These are phyloP conservation scores for Brachypteracias leptosomus DNA, from an alignment of 2,113 vertebrate genomes.

Conservation along the genomic window DNA sequence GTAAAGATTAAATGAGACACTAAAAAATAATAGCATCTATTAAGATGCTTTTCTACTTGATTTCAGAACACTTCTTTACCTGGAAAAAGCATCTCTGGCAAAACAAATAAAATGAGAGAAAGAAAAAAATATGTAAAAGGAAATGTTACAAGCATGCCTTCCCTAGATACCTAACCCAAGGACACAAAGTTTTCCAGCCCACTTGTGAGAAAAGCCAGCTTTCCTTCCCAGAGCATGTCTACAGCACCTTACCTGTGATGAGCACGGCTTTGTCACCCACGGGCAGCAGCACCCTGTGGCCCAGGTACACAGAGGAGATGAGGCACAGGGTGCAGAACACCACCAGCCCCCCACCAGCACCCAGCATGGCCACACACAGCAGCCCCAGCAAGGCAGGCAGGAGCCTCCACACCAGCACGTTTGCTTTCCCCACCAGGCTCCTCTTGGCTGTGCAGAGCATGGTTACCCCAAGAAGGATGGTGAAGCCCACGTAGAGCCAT, in stretches of 20 bases:
- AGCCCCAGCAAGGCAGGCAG: constrained; percentile 25
- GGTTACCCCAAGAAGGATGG: neutral
- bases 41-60: constrained; percentile 7
- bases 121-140: neutral
- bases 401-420: neutral
- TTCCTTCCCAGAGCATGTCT: fast-evolving
- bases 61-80: constrained; percentile 2
- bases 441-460: neutral
- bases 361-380: neutral
- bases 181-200: neutral
- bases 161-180: neutral
- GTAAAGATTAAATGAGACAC: constrained; percentile 7
- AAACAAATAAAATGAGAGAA: neutral
- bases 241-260: constrained; percentile 76
- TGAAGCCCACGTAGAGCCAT: constrained; percentile 24
- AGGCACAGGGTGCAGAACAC: constrained; percentile 19
- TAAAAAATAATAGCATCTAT: constrained; percentile 17
- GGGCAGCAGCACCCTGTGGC: constrained; percentile 45
- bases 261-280: constrained; percentile 68
- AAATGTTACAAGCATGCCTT: neutral
- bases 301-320: neutral
- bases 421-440: neutral
- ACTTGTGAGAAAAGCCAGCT: neutral
- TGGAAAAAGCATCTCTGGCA: neutral
- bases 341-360: constrained; percentile 27